phyloP scores from a whole-genome alignment of 1,140 invertebrate species.

The Drosophila obscura region DNA sequence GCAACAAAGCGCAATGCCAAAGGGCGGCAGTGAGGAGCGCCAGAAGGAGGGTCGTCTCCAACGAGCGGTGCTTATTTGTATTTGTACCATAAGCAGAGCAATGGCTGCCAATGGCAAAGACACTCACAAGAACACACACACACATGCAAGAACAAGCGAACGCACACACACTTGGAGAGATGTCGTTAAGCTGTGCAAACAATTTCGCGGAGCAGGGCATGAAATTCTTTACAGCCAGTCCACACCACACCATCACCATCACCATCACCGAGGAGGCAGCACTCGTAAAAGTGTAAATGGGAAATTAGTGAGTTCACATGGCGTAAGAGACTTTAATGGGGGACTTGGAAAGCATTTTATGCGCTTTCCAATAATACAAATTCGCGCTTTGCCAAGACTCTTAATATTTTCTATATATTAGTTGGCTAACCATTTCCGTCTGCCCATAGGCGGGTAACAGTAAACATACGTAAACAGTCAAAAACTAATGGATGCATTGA shows the following conservation, averaged over 20 bases:
- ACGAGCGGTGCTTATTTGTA: slow-evolving; percentile 44
- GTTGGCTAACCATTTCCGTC: no score
- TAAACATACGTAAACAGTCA: no score
- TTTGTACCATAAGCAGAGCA: slow-evolving; percentile 60
- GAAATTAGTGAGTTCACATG: slow-evolving; percentile 34
- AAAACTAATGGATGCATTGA: no score
- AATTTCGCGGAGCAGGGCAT: slow-evolving; percentile 50
- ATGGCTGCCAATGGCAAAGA: slow-evolving; percentile 53
- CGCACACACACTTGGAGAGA: slow-evolving; percentile 1
- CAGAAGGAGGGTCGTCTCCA: background rate
- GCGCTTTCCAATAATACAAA: no score
- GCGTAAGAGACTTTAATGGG: slow-evolving; percentile 2
- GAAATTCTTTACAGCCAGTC: slow-evolving; percentile 29
- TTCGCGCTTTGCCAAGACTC: no score
- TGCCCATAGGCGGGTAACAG: no score
- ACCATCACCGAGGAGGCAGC: background rate
- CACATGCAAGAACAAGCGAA: slow-evolving; percentile 3
- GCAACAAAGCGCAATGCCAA: slow-evolving; percentile 66
- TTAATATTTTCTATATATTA: no score
- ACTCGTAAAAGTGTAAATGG: slow-evolving; percentile 31
- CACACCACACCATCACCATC: background rate
- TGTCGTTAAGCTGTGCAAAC: slow-evolving; percentile 64
- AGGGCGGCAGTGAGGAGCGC: slow-evolving; percentile 23
- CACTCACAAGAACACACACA: slow-evolving; percentile 25
- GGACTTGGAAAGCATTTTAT: background rate